Conservation (phyloP, 2,797 vertebrate species). For the Percopsis omiscomaycus region DNA sequence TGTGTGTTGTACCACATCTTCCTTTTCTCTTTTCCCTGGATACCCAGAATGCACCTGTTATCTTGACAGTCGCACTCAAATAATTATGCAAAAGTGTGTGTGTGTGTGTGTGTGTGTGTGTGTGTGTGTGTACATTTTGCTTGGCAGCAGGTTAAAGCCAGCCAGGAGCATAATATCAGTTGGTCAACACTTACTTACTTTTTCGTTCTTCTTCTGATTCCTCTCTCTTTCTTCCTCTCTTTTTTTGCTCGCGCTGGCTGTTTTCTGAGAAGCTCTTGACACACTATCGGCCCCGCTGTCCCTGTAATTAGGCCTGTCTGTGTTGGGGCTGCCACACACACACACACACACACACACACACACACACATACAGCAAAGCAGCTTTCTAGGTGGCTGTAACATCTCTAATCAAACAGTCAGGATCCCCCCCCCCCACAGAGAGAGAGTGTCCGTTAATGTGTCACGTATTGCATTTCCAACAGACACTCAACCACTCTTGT, state of each 20-base stretch:
- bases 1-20: background rate
- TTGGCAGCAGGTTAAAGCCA: slow-evolving; percentile 12
- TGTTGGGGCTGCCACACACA: slow-evolving; percentile 25
- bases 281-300: slow-evolving; percentile 12
- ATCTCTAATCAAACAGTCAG: slow-evolving; percentile 34
- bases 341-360: slow-evolving; percentile 4
- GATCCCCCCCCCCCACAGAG: background rate
- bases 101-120: background rate
- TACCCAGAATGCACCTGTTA: background rate
- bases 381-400: slow-evolving; percentile 9
- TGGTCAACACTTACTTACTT: slow-evolving; percentile 7
- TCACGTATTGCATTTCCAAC: too few relatives aligned
- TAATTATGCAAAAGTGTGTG: background rate
- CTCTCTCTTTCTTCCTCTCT: slow-evolving; percentile 1
- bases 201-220: background rate
- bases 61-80: background rate
- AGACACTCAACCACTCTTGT: too few relatives aligned
- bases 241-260: background rate
- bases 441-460: too few relatives aligned
- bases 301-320: slow-evolving; percentile 52
- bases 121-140: slow-evolving; percentile 2
- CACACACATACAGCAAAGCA: slow-evolving; percentile 9
- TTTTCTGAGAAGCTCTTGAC: slow-evolving; percentile 18
- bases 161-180: slow-evolving; percentile 13
- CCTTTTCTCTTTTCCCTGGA: background rate